Conservation (phyloP, 2,113 vertebrate species). For the Pungitius pungitius region DNA sequence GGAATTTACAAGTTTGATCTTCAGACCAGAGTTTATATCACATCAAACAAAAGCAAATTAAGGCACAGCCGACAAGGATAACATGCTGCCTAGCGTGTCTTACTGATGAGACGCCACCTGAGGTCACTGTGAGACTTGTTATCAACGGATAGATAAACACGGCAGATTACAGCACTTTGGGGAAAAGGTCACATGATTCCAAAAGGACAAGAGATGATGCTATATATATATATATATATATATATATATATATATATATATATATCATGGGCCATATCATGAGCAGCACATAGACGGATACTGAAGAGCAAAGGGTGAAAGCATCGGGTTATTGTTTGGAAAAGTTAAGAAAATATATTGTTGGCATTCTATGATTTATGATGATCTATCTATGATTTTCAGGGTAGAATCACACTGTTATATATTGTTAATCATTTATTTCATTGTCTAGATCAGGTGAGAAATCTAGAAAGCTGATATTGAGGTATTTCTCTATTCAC, state of each 20-base stretch:
- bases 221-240: not conserved
- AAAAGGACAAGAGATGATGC: not conserved
- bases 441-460: not conserved
- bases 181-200: not conserved
- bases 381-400: not conserved
- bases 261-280: not conserved
- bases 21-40: constrained; percentile 9
- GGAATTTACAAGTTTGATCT: constrained; percentile 20
- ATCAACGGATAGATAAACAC: not conserved
- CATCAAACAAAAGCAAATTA: constrained; percentile 19
- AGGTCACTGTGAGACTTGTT: constrained; percentile 76
- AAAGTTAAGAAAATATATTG: no score
- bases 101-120: constrained; percentile 72
- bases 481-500: not conserved
- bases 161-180: not conserved
- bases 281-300: not conserved
- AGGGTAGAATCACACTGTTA: not conserved
- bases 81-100: constrained; percentile 53
- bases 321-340: not conserved
- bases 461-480: not conserved
- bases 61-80: constrained; percentile 13
- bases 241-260: not conserved
- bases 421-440: not conserved
- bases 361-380: no score
- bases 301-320: not conserved